Base-by-base conservation (phyloP, 2,888 invertebrate species). In the Nemotelus pantherinus region DNA sequence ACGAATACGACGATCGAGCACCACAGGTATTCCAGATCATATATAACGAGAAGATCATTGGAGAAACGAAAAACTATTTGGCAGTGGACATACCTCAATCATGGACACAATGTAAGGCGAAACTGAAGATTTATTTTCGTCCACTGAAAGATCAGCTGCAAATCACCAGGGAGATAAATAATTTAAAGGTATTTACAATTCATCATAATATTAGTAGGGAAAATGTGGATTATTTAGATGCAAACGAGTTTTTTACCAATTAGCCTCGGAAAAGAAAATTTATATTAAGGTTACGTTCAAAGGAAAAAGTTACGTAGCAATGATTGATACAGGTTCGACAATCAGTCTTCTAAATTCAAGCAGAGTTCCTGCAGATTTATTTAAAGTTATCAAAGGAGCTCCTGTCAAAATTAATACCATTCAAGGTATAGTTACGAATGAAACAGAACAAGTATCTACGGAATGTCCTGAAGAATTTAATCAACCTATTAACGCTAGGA, bases 361-460 rank as follows among this genome's bases (percentile, higher is more conserved):
- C 10, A 53, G 6, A 53, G 53, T 53, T 53, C 53, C 53, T 7
- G 53, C 53, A 53, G 53, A 53, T 53, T 53, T 53, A 10, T 53
- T 53, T 53, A 53, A 53, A 53, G 53, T 53, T 53, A 53, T 53
- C 10, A 10, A 53, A 53, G 10, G 10, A 53, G 10, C 10, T 7
- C 53, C 53, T 60, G 63, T n/a, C 41, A 60, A 7, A 60, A n/a
- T 60, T 25, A 60, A 60, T 41, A 60, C 63, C n/a, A 60, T 10
- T 60, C 63, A 60, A 60, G 41, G 63, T 25, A 41, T 25, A 60
- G 63, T 60, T 25, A 60, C n/a, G 7, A 1, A 60, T 25, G 9
- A n/a, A 10, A n/a, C n/a, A 25, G n/a, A 25, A 7, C n/a, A 41
- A 60, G 63, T 60, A 41, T 7, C 7, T 9, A 60, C 63, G 63